These are phyloP conservation scores for Melipona quadrifasciata DNA, from an alignment of 1,140 invertebrate genomes.

Conservation along the genomic window DNA sequence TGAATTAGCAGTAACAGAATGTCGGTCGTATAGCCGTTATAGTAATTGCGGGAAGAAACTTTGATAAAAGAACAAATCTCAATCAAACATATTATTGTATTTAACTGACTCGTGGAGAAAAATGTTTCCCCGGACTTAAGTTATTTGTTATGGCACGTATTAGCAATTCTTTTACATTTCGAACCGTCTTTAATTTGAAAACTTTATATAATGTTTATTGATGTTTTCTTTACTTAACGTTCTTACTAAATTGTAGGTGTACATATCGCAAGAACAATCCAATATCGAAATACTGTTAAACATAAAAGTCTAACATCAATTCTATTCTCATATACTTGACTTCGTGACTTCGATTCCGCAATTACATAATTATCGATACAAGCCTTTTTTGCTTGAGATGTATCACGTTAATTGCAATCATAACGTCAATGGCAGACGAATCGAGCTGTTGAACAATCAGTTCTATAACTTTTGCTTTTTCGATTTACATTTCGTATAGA, in stretches of 20 bases:
- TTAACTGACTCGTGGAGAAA: slow-evolving; percentile 10
- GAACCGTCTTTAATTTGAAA: slow-evolving; percentile 1
- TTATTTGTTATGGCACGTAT: slow-evolving; percentile 10
- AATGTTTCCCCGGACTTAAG: neutral
- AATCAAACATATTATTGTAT: slow-evolving; percentile 23
- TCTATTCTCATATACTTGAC: slow-evolving; percentile 21
- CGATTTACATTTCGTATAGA: slow-evolving; percentile 51
- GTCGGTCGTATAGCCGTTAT: slow-evolving; percentile 43
- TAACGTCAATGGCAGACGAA: slow-evolving; percentile 25
- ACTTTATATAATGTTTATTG: slow-evolving; percentile 5
- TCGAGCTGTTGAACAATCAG: slow-evolving; percentile 23
- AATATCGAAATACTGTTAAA: slow-evolving; percentile 22
- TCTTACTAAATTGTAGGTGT: slow-evolving; percentile 5
- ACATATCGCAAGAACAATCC: neutral
- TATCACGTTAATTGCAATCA: slow-evolving; percentile 45
- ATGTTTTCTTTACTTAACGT: neutral
- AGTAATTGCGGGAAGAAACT: slow-evolving; percentile 64
- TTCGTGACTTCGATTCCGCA: slow-evolving; percentile 26
- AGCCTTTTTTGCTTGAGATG: slow-evolving; percentile 30
- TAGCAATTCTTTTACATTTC: neutral
- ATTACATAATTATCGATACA: slow-evolving; percentile 49
- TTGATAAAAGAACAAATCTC: slow-evolving; percentile 35
- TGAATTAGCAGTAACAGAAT: slow-evolving; percentile 59
- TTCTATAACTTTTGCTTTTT: slow-evolving; percentile 16
- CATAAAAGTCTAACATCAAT: slow-evolving; percentile 44